Base-by-base conservation (phyloP, 2,113 vertebrate genomes). In the Tautogolabrus adspersus region DNA sequence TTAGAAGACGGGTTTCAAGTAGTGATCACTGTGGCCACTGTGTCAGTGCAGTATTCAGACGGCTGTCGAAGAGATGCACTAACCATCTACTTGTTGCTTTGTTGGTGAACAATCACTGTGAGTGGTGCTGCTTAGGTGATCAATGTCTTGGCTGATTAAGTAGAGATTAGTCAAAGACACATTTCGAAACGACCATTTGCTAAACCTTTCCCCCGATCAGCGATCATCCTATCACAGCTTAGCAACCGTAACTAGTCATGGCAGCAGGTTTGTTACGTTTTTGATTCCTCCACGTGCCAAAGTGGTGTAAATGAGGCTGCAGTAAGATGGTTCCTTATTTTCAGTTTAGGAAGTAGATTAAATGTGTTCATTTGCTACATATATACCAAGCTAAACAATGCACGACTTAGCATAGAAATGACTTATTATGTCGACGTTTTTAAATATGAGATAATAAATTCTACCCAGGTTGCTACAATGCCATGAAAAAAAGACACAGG, bases 21-120 rank as follows among this genome's bases (percentile, higher is more conserved):
- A 83, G 23, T 71, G 76, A 77, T 64, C 78, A 64, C 61, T 76
- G 81, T 18, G 63, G 72, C 68, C 82, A 63, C 77, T 58, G 54
- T 63, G 64, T 69, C 62, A 65, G 34, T 12, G 38, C 23, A 11
- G 47, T 16, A 69, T 60, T 70, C 58, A 76, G 26, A 49, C 40
- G 5, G 64, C 71, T 83, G 59, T 75, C 64, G 75, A 71, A 76
- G 74, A 62, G 46, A 68, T 5, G 58, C 59, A 76, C 64, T 69
- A 69, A 49, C 16, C 44, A 16, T 81, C 38, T 55, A 58, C 51
- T 71, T 68, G 63, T 57, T 66, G 59, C 64, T 61, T 75, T 74
- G 72, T 66, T 66, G 38, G 23, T 81, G 66, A 72, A 65, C 67
- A 80, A 76, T 75, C 9, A 11, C 23, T 68, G 26, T 71, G 55